Evolutionary conservation across 2,113 vertebrate genomes (phyloP).

Genomic region (Accipiter cooperii): DNA sequence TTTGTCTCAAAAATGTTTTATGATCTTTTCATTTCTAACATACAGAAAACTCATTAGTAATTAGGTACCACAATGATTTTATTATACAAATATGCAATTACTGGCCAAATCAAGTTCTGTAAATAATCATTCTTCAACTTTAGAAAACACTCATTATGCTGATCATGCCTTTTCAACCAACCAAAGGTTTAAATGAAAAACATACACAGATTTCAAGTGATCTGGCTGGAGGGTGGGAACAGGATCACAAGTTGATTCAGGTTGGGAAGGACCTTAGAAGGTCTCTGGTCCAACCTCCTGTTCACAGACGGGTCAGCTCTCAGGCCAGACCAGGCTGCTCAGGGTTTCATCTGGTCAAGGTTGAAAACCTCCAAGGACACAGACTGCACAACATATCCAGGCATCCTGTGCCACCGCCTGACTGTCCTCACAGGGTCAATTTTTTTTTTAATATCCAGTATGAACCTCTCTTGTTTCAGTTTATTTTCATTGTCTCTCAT

Average conservation of each 20-base stretch:
- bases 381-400: background rate
- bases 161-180: background rate
- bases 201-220: background rate
- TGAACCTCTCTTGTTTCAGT: background rate
- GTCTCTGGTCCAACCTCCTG: background rate
- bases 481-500: background rate
- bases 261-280: background rate
- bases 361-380: background rate
- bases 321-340: background rate
- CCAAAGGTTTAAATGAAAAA: background rate
- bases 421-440: background rate
- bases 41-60: background rate
- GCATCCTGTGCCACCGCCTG: background rate
- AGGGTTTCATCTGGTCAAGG: background rate
- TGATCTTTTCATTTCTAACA: background rate
- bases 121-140: background rate
- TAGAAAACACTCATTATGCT: background rate
- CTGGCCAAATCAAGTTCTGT: background rate
- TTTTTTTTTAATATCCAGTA: background rate
- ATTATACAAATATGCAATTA: background rate
- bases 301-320: background rate
- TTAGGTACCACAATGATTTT: background rate
- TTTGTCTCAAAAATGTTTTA: background rate
- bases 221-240: background rate
- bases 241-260: background rate